Base-by-base conservation (phyloP, 2,113 vertebrate species). In the Siniperca knerii region DNA sequence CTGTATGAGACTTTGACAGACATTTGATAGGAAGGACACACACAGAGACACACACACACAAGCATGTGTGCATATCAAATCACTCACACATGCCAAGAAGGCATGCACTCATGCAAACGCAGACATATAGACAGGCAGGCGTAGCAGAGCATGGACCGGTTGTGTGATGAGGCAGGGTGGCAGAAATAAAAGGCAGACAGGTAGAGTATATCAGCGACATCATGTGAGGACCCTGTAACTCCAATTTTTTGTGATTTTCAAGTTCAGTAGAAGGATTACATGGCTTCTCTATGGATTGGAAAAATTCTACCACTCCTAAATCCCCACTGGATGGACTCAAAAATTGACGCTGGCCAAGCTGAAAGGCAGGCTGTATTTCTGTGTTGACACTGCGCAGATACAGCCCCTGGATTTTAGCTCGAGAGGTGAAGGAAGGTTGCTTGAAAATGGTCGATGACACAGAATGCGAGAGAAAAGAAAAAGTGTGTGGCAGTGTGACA, bases 131-230 rank as follows among this genome's bases (percentile, higher is more conserved):
- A 91, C 72, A 77, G 90, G 57, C 84, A 90, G 82, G 90, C 89
- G 83, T 77, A 87, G 87, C 82, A 3, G 91, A 91, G 87, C 81
- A 35, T 87, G 83, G 73, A 81, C 83, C 68, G 83, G 48, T 66
- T 88, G 75, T 61, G 64, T 78, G 86, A 88, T 91, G 86, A 90
- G 76, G 29, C 58, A n/a, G 61, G 65, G 76, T 75, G 75, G 79
- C 68, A 86, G 69, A 79, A 83, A 83, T 62, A 60, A 79, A 78
- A 77, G 57, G 72, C 23, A 37, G 81, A 58, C 79, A 88, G 82
- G 65, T 75, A 50, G 67, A 89, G 44, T 61, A 40, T 75, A 83
- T 83, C 65, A 44, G 44, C 25, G 21, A 65, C 79, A 86, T 84
- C 70, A 62, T 68, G 77, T 44, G 37, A 83, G 46, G 81, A 75